A percentile compares a stretch with the other conserved stretches of the same genome.
These are phyloP conservation scores for Hyalella azteca DNA, from an alignment of 2,888 invertebrate genomes.

Conservation along the genomic window DNA sequence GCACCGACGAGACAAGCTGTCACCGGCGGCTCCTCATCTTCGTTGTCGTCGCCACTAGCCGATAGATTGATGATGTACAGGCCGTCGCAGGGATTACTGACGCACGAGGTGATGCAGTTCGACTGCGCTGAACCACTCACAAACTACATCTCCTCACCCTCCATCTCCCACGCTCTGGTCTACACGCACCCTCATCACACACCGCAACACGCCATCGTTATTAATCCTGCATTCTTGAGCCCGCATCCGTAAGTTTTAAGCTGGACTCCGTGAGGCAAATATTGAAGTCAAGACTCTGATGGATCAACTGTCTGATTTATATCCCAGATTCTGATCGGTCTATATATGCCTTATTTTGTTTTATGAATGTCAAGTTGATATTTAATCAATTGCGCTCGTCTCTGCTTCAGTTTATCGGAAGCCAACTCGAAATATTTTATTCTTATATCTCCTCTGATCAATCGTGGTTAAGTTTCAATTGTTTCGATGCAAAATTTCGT, in stretches of 20 bases:
- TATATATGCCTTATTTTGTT: too few relatives aligned
- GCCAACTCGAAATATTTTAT: too few relatives aligned
- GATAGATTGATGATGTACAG: not conserved
- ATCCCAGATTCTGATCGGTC: too few relatives aligned
- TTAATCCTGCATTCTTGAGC: slow-evolving; percentile 35
- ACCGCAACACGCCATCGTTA: slow-evolving; percentile 29
- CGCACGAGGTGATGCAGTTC: slow-evolving; percentile 11
- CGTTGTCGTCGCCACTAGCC: not conserved
- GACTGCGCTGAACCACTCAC: slow-evolving; percentile 20
- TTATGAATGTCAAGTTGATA: too few relatives aligned
- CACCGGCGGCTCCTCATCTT: not conserved
- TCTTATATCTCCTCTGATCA: too few relatives aligned
- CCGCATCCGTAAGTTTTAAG: slow-evolving; percentile 21
- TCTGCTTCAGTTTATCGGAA: too few relatives aligned
- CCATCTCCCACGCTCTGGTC: slow-evolving; percentile 22
- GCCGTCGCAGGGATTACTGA: slow-evolving; percentile 2
- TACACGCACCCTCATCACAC: slow-evolving; percentile 20
- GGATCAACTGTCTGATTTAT: too few relatives aligned
- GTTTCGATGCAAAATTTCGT: too few relatives aligned
- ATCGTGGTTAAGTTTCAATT: too few relatives aligned
- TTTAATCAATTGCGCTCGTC: too few relatives aligned
- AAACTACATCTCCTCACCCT: not conserved
- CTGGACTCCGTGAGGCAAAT: too few relatives aligned
- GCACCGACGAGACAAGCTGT: not conserved
- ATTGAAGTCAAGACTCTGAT: too few relatives aligned